A percentile compares a stretch with the other conserved stretches of the same genome.
phyloP scores from a whole-genome alignment of 2,888 invertebrate genomes.

The Eristalis pertinax region DNA sequence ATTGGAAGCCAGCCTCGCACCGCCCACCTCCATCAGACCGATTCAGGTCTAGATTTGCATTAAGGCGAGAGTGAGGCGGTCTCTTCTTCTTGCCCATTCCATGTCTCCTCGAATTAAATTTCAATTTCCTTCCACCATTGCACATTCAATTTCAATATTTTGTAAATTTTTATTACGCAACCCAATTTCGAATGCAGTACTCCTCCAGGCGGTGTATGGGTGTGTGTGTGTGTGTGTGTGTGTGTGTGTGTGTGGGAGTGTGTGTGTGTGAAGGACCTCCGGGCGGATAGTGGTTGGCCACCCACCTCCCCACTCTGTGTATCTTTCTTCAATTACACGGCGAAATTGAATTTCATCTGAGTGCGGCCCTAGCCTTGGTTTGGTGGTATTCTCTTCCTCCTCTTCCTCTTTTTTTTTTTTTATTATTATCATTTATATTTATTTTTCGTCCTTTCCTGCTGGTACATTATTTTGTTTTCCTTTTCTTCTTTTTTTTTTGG shows the following conservation, averaged over 20 bases:
- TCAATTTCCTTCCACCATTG: constrained; percentile 61
- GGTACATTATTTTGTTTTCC: constrained; percentile 16
- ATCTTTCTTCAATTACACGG: constrained; percentile 62
- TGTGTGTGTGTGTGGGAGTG: neutral
- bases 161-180: constrained; percentile 62
- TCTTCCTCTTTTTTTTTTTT: neutral
- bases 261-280: constrained; percentile 4
- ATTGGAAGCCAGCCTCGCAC: neutral
- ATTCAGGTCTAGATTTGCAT: constrained; percentile 27
- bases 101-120: constrained; percentile 47
- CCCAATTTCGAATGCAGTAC: constrained; percentile 61
- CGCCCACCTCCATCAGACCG: neutral
- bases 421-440: constrained; percentile 63
- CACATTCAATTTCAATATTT: constrained; percentile 71
- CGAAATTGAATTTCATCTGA: constrained; percentile 67
- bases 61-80: neutral
- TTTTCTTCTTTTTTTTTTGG: constrained; percentile 9
- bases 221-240: neutral
- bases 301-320: neutral
- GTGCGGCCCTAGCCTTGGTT: constrained; percentile 57
- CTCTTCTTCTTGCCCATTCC: neutral
- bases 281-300: constrained; percentile 9
- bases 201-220: constrained; percentile 18
- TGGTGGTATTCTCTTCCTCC: constrained; percentile 40
- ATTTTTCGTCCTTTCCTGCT: constrained; percentile 26